These are phyloP conservation scores for Columba livia DNA, from an alignment of 2,113 vertebrate genomes.

Conservation along the genomic window DNA sequence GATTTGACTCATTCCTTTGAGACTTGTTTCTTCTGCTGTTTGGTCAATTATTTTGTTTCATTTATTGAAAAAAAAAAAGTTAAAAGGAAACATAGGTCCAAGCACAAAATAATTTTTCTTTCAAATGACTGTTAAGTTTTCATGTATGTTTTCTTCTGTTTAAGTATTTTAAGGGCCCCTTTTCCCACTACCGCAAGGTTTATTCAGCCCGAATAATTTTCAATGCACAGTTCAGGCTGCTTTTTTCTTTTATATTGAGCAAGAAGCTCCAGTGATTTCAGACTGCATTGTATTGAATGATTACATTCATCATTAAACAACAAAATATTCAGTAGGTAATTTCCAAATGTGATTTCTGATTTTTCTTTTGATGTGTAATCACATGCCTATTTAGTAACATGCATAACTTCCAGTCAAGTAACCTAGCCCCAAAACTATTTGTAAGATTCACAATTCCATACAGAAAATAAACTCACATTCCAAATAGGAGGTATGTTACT, in stretches of 20 bases:
- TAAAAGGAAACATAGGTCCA: background rate
- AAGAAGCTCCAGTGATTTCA: background rate
- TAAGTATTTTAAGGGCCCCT: background rate
- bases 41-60: conserved; percentile 1
- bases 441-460: background rate
- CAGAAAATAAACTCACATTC: background rate
- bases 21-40: conserved; percentile 1
- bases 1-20: conserved; percentile 18
- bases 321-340: background rate
- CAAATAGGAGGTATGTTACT: background rate
- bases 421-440: background rate
- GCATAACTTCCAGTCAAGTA: background rate
- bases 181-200: background rate
- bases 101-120: background rate
- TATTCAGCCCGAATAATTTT: background rate
- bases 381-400: background rate
- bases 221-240: background rate
- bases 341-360: background rate
- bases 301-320: background rate
- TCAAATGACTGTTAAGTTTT: background rate
- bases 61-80: conserved; percentile 16
- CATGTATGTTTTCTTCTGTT: background rate
- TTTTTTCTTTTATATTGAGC: background rate
- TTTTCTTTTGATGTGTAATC: background rate
- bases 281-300: background rate